A percentile compares a stretch with the other conserved stretches of the same genome.
Conservation (phyloP, 2,113 vertebrate genomes). For the Siphamia tubifer region DNA sequence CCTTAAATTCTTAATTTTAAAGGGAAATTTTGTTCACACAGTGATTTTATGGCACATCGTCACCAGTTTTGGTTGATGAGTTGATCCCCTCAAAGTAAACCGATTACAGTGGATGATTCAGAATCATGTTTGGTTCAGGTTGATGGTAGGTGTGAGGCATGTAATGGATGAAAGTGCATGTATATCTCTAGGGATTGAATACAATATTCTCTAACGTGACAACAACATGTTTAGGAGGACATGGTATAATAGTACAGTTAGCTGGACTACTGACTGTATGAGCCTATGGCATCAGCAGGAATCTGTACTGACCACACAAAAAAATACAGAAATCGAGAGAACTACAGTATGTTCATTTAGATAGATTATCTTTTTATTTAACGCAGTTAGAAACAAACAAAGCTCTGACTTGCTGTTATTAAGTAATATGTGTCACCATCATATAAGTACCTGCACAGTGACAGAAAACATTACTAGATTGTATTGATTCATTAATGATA, state of each 20-base stretch:
- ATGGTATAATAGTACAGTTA: background rate
- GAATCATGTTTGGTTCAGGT: no score
- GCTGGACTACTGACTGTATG: background rate
- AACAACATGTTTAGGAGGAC: background rate
- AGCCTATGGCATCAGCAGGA: no score
- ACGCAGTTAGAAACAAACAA: slow-evolving; percentile 7
- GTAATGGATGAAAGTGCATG: no score
- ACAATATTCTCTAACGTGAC: no score
- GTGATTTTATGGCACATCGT: background rate
- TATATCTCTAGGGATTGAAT: no score
- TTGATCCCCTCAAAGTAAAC: background rate
- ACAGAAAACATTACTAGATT: background rate
- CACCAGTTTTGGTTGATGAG: background rate
- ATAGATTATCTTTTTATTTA: slow-evolving; percentile 15
- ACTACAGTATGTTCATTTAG: background rate
- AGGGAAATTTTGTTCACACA: background rate
- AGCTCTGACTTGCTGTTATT: background rate
- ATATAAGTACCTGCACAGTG: background rate
- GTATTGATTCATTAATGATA: no score
- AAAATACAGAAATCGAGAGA: background rate
- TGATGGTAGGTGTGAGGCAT: no score
- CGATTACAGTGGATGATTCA: background rate
- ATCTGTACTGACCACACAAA: background rate
- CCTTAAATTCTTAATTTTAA: no score
- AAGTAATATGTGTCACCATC: background rate